phyloP scores from a whole-genome alignment of 2,888 invertebrate species.

The Netelia inedita region DNA sequence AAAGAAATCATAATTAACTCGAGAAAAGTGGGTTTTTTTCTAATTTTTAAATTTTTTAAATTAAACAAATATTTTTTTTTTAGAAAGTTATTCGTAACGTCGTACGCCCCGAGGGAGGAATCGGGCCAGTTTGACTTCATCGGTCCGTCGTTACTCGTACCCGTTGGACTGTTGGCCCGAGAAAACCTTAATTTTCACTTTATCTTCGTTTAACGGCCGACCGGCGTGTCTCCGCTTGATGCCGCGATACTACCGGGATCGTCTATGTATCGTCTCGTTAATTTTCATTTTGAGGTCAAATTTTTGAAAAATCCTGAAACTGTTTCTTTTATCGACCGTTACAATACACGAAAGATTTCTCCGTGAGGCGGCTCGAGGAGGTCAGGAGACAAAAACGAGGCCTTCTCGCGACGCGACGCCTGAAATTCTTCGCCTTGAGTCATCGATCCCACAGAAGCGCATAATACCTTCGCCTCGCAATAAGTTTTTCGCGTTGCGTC shows the following conservation, averaged over 20 bases:
- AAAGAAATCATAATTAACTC: no score
- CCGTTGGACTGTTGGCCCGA: background rate
- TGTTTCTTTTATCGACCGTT: no score
- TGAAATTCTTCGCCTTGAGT: background rate
- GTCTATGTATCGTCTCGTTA: background rate
- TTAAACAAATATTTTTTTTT: no score
- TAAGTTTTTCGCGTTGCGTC: background rate
- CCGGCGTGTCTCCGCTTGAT: background rate
- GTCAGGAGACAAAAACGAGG: background rate
- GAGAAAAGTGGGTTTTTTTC: no score
- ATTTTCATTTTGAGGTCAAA: background rate
- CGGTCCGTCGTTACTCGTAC: background rate
- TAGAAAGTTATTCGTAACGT: no score
- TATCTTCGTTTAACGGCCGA: background rate
- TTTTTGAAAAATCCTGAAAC: no score
- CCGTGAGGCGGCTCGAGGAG: no score
- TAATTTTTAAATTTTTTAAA: no score
- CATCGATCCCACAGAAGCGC: background rate
- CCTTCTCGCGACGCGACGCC: background rate
- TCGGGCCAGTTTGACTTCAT: background rate
- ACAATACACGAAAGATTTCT: no score
- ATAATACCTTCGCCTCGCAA: background rate
- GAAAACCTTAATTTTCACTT: background rate
- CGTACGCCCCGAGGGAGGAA: no score
- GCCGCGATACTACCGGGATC: background rate